A percentile compares a stretch with the other conserved stretches of the same genome.
These are phyloP conservation scores for Avahi laniger DNA, from an alignment of 2,797 vertebrate species.

Conservation along the genomic window DNA sequence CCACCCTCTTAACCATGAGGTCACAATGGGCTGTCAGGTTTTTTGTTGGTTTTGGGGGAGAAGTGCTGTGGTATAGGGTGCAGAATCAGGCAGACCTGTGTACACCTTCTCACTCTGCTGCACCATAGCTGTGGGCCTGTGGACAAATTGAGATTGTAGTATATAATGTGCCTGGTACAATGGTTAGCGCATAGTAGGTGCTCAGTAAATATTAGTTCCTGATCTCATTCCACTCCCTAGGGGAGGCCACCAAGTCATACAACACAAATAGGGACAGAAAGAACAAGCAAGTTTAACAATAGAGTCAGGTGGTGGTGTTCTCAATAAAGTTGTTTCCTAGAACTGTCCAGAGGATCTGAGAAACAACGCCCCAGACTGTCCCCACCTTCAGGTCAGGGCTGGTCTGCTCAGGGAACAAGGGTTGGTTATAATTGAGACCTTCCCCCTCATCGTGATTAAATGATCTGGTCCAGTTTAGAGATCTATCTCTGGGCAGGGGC, in stretches of 20 bases:
- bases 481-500: neutral
- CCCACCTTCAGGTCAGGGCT: neutral
- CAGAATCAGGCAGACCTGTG: rapidly evolving
- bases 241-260: neutral
- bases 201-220: neutral
- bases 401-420: neutral
- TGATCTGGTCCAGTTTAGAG: neutral
- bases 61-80: neutral
- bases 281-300: neutral
- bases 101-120: neutral
- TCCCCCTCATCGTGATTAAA: neutral
- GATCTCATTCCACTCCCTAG: neutral
- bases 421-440: rapidly evolving
- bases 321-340: neutral
- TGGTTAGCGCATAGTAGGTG: neutral
- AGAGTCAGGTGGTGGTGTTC: neutral
- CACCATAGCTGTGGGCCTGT: neutral
- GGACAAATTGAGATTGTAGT: too few relatives aligned
- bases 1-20: neutral
- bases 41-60: neutral
- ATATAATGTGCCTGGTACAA: neutral
- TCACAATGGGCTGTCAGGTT: neutral
- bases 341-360: neutral
- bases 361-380: neutral
- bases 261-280: neutral